Conservation (phyloP, 2,113 vertebrate genomes). For the Azemiops feae region DNA sequence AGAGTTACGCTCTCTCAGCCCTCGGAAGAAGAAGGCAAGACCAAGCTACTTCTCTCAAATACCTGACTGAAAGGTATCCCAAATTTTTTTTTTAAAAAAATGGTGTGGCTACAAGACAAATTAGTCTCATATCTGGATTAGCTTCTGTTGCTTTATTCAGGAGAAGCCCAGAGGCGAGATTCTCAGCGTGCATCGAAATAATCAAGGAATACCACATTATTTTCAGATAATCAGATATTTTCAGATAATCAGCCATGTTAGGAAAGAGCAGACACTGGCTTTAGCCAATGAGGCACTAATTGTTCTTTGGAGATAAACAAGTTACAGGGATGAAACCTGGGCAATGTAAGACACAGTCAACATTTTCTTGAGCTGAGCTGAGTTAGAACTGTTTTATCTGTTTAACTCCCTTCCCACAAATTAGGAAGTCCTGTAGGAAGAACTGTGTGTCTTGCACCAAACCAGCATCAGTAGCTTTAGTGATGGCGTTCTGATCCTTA, state of each 20-base stretch:
- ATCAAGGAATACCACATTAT: neutral
- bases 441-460: neutral
- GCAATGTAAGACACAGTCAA: slow-evolving; percentile 2
- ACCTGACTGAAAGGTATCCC: neutral
- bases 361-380: neutral
- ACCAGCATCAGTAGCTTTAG: neutral
- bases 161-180: neutral
- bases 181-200: neutral
- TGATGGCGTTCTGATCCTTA: too few relatives aligned
- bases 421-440: neutral
- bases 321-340: neutral
- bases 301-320: rapidly evolving
- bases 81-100: too few relatives aligned
- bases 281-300: slow-evolving; percentile 20
- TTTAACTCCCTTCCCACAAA: neutral
- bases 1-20: too few relatives aligned
- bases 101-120: neutral
- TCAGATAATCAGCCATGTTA: neutral
- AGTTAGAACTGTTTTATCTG: neutral
- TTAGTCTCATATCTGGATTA: neutral
- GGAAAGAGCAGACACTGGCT: neutral
- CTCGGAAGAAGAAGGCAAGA: neutral
- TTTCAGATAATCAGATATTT: neutral
- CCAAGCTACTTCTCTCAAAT: neutral
- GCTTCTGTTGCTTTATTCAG: neutral